Conservation (phyloP, 2,113 vertebrate species). For the Anolis sagrei region DNA sequence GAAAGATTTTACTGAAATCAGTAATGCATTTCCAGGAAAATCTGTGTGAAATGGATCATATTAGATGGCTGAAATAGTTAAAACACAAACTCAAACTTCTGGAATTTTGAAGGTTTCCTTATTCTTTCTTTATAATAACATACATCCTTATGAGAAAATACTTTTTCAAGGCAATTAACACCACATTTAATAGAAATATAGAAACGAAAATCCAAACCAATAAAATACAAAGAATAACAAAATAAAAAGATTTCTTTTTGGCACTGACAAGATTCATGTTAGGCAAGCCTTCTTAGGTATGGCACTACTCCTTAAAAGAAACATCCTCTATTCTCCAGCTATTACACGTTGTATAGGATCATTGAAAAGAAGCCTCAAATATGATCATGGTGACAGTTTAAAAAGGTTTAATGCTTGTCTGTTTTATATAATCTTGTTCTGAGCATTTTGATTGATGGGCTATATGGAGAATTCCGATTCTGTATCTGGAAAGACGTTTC, state of each 20-base stretch:
- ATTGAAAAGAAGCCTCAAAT: neutral
- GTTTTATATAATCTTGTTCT: neutral
- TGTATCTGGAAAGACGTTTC: neutral
- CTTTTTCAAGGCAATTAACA: neutral
- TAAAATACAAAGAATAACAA: neutral
- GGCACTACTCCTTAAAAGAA: too few relatives aligned
- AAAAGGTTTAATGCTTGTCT: neutral
- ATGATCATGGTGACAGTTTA: neutral
- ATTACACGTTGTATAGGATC: neutral
- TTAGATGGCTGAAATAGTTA: neutral
- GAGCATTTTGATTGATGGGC: neutral
- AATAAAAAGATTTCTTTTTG: neutral
- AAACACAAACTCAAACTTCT: neutral
- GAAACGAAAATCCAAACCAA: neutral
- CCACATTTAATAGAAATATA: neutral
- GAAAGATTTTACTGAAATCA: neutral
- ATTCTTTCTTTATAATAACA: too few relatives aligned
- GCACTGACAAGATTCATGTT: neutral
- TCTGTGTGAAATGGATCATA: neutral
- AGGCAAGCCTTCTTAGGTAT: too few relatives aligned
- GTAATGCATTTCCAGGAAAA: neutral
- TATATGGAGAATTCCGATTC: neutral
- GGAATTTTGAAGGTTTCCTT: neutral
- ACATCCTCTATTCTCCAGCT: neutral
- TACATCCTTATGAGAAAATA: neutral